Evolutionary conservation across 2,113 vertebrate species (phyloP), one percentile per base, ranked within the genome.

Genomic region (Vireo altiloquus): DNA sequence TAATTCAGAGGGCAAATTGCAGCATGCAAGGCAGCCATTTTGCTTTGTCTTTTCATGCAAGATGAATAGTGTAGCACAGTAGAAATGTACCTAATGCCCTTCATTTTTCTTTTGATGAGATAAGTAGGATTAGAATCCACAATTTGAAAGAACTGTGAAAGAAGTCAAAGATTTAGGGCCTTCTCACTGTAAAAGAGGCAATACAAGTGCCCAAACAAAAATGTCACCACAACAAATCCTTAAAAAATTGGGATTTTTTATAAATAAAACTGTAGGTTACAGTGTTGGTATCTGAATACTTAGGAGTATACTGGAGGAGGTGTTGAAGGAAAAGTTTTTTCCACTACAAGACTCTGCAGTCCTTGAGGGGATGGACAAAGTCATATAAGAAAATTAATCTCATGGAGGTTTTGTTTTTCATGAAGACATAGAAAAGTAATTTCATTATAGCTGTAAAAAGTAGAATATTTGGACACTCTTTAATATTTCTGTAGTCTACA

Each of bases 21-120:
- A 88, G 61, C 46, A 69, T 56, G 59, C n/a, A 54, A 91, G 84
- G 92, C 60, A 93, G 90, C 88, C 92, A 97, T 96, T 94, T 95
- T 95, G 85, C 85, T 87, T 95, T 90, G 90, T 88, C 93, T 94
- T 83, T 92, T 82, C 90, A 35, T 71, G 15, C 31, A 70, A 95
- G 82, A 89, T 90, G 82, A 89, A 92, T 75, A 89, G 60, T 35
- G 30, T 53, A 83, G 72, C 78, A 86, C 33, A 80, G 56, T 27
- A 92, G 68, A 96, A 92, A 90, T 33, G 61, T 68, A 92, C 44
- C 68, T 83, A 71, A 81, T 88, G 88, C 28, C 85, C 79, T 96
- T 95, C 71, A 92, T 93, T 94, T 95, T 86, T 90, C 87, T 83
- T 92, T 85, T 77, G 85, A 94, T 70, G 39, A 80, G 44, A 33